Base-by-base conservation (phyloP, 2,797 vertebrate species). In the Liasis olivaceus region DNA sequence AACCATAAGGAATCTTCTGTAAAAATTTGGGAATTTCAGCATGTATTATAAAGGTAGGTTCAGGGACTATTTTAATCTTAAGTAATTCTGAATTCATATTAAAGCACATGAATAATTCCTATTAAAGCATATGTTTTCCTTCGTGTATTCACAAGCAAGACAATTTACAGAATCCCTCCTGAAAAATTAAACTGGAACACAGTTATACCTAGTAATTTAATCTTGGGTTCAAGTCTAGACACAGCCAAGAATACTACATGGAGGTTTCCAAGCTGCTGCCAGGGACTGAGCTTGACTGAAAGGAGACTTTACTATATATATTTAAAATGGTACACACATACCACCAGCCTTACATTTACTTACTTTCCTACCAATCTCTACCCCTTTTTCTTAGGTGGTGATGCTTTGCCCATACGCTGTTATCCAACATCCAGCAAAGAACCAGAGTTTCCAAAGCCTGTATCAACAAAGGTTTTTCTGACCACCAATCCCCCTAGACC, bases 311-410 rank as follows among this genome's bases (percentile, higher is more conserved):
- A 36, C 72, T 20, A 47, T 47, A 36, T 81, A 47, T 47, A 81
- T 20, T 81, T 81, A 47, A 47, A 81, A 47, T 81, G 20, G 77
- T 24, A 24, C 22, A 47, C 24, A 22, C 4, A 24, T 51, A 31
- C 0, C 1, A 60, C 60, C 31, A 17, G 72, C 56, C 69, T 89
- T 20, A 92, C 1, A 36, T 93, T 56, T 47, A 56, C 11, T 1
- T 36, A 12, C 36, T 81, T 66, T 26, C 31, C 3, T 8, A 51
- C 72, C 0, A 0, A 24, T 89, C 22, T 63, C 6, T 51, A 85
- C 28, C 47, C 15, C 93, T 93, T 56, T 2, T 64, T 94, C 72
- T 51, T 96, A 99, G 98, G 97, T 66, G 98, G 98, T 94, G 96
- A 94, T 28, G 17, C 97, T 66, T 96, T 99, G 91, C 98, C 98